These are phyloP conservation scores for Glomeris marginata DNA, from an alignment of 2,888 invertebrate species.

Conservation along the genomic window DNA sequence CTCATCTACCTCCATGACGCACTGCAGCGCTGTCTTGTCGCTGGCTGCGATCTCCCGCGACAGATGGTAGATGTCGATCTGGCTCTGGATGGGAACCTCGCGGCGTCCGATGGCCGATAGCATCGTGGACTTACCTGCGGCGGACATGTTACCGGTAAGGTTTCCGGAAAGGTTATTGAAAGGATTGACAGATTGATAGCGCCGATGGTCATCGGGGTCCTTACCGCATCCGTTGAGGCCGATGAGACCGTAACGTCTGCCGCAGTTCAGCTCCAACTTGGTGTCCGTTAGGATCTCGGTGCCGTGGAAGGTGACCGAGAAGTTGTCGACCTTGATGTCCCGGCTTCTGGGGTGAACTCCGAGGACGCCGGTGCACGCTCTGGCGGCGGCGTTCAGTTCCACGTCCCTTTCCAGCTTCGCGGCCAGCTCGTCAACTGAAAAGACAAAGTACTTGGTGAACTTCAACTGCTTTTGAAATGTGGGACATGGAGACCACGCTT, in stretches of 20 bases:
- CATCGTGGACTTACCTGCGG: conserved; percentile 75
- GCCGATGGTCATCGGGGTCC: too few relatives aligned
- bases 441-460: neutral
- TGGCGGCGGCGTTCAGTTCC: conserved; percentile 78
- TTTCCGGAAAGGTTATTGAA: too few relatives aligned
- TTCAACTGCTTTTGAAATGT: neutral
- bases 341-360: conserved; percentile 91
- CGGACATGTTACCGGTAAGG: neutral
- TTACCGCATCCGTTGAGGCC: conserved; percentile 94
- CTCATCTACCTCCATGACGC: conserved; percentile 97
- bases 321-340: conserved; percentile 89
- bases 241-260: conserved; percentile 87
- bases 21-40: conserved; percentile 84
- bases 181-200: too few relatives aligned
- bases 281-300: conserved; percentile 92
- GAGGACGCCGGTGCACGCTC: conserved; percentile 86
- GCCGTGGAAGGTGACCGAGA: conserved; percentile 97
- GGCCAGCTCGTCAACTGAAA: conserved; percentile 58
- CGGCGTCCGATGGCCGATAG: conserved; percentile 80
- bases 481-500: conserved; percentile 11
- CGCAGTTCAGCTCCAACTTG: conserved; percentile 90
- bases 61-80: conserved; percentile 94
- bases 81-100: conserved; percentile 86
- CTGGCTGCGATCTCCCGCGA: conserved; percentile 97
- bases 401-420: conserved; percentile 79